phyloP scores from a whole-genome alignment of 2,888 invertebrate genomes.

The Taphrorychus bicolor region DNA sequence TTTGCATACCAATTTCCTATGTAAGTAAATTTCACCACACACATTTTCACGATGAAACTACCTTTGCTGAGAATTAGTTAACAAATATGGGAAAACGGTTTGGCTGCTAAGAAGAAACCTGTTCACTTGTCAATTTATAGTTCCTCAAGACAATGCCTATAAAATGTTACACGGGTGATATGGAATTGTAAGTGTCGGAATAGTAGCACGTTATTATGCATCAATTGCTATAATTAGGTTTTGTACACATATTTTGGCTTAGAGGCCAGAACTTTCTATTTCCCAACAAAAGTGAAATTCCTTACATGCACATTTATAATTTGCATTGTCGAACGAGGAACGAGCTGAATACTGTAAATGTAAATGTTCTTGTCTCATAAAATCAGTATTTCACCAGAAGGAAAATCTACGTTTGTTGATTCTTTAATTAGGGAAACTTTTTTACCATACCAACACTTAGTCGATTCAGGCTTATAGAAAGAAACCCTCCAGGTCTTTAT shows the following conservation, averaged over 20 bases:
- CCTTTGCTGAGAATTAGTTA: background rate
- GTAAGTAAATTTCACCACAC: background rate
- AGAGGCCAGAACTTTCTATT: background rate
- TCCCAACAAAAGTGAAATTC: background rate
- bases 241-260: background rate
- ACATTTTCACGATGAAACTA: background rate
- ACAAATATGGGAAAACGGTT: background rate
- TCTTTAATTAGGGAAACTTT: background rate
- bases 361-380: background rate
- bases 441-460: background rate
- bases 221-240: background rate
- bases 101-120: background rate
- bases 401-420: background rate
- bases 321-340: background rate
- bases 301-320: background rate
- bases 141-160: background rate
- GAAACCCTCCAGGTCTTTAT: too few relatives aligned
- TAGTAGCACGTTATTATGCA: background rate
- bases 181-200: background rate
- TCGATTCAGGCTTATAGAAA: too few relatives aligned
- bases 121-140: background rate
- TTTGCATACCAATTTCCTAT: background rate
- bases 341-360: background rate
- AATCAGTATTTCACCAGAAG: background rate
- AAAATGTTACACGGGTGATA: background rate